Evolutionary conservation across 2,888 invertebrate genomes (phyloP), one percentile per base, ranked within the genome.

Genomic region (Sussaba pulchella): DNA sequence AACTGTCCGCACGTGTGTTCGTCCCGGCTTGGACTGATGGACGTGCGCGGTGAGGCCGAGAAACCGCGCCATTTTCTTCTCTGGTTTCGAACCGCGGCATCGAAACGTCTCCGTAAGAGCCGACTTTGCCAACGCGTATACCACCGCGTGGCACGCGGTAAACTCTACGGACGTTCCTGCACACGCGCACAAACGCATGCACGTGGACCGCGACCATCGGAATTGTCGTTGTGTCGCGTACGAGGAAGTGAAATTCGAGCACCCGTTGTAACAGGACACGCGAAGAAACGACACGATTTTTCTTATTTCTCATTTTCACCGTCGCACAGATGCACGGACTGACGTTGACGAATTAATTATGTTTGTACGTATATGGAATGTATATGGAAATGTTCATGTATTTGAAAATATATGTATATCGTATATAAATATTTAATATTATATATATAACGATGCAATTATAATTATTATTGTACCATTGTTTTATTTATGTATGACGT

Each of bases 1-100:
- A 89, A 80, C 88, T 89, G 89, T 89, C 87, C 83, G 80, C 89
- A 86, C 89, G 85, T 86, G 85, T 86, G 57, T 52, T 66, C 76
- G 31, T 52, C 63, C 71, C 9, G 31, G 43, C 50, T 47, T 78
- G 67, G 64, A 59, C 67, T 67, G 47, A 61, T 78, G 63, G 26
- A 59, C 67, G 54, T 24, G 24, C 36, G 5, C n/a, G 67, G n/a
- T 31, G 31, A 6, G 31, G 31, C 6, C 6, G 36, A 26, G 50
- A 45, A 31, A 26, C 31, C 63, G 54, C 19, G 43, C 57, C 43
- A 52, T 73, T 73, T 73, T 59, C 75, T 66, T 52, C 52, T 50
- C 41, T 9, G 63, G 4, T 21, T 64, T 26, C 19, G 14, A 41
- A n/a, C 21, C 26, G 31, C 31, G 31, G n/a, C n/a, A n/a, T n/a